Percentiles rank a stretch among this genome's conserved stretches.
Conservation (phyloP, 2,888 invertebrate genomes). For the Nezara viridula region DNA sequence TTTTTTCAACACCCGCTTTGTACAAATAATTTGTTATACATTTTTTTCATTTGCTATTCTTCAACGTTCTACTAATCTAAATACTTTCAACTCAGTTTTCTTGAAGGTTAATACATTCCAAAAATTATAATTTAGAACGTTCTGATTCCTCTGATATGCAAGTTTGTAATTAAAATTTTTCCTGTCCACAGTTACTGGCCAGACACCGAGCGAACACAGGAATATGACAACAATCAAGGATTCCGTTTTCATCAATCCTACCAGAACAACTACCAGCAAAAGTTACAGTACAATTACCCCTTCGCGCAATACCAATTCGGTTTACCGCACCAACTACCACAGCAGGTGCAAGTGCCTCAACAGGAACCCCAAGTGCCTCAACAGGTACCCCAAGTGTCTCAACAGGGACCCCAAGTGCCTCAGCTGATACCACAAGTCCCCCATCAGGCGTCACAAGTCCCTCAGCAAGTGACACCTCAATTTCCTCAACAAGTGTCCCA, state of each 20-base stretch:
- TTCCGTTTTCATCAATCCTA: conserved; percentile 50
- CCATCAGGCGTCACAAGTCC: not conserved
- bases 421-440: not conserved
- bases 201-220: conserved; percentile 6
- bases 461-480: not conserved
- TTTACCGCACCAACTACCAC: not conserved
- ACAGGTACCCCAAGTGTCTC: not conserved
- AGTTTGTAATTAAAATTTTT: not conserved
- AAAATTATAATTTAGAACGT: not conserved
- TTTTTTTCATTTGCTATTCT: no score
- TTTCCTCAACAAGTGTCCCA: not conserved
- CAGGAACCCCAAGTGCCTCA: conserved; percentile 33
- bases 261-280: conserved; percentile 48
- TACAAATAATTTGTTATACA: no score
- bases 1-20: no score
- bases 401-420: not conserved
- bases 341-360: not conserved
- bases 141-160: no score
- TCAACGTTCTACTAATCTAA: no score
- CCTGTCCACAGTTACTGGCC: conserved; percentile 29
- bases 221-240: conserved; percentile 7
- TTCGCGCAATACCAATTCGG: not conserved
- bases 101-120: no score
- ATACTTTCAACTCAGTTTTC: no score
- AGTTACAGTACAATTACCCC: conserved; percentile 32